phyloP scores from a whole-genome alignment of 2,113 vertebrate genomes.

The Grammomys surdaster region DNA sequence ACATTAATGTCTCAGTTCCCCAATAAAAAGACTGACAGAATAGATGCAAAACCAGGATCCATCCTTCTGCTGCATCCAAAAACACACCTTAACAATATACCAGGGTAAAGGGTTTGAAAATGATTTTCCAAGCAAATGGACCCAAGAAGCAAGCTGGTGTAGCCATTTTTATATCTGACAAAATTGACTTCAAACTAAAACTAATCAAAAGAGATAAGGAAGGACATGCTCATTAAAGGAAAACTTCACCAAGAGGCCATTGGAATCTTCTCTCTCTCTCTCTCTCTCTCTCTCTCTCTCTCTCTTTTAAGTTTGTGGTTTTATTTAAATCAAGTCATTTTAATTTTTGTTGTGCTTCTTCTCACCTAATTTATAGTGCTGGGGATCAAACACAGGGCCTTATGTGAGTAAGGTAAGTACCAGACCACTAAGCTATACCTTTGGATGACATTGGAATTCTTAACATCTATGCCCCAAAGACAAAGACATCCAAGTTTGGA shows the following conservation, averaged over 20 bases:
- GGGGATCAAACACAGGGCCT: no score
- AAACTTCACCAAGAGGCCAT: neutral
- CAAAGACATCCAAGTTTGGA: neutral
- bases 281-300: no score
- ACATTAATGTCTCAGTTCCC: neutral
- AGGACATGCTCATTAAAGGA: neutral
- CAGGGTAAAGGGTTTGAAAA: neutral
- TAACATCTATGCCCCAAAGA: neutral
- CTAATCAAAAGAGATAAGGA: neutral
- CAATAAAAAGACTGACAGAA: neutral
- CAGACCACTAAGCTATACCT: no score
- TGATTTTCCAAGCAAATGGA: neutral
- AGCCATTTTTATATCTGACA: neutral
- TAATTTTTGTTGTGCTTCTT: no score
- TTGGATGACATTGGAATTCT: neutral
- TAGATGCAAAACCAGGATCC: neutral
- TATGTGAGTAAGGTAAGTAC: no score
- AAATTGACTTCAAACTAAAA: neutral
- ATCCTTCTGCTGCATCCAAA: neutral
- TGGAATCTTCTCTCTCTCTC: neutral
- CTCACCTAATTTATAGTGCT: no score
- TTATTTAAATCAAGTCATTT: no score
- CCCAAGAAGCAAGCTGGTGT: neutral
- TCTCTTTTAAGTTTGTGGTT: no score
- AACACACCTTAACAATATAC: neutral